Evolutionary conservation across 2,113 vertebrate genomes (phyloP).

Genomic region (Cololabis saira): DNA sequence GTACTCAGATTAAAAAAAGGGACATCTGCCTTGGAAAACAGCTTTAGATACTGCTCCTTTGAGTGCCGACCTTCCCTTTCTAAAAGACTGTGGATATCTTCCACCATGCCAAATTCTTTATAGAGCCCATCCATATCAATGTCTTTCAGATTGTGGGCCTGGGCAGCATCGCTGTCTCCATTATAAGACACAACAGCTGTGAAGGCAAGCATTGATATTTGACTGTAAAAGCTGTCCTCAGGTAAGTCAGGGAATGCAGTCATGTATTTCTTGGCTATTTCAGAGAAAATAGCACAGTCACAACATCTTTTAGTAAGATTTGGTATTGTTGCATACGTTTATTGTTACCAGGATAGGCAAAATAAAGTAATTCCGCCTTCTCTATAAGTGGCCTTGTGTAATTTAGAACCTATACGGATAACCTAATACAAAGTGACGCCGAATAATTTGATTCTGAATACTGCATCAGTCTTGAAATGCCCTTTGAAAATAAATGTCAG

Average conservation of each 20-base stretch:
- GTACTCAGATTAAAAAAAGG: not conserved
- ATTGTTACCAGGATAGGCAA: not conserved
- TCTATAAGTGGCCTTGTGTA: not conserved
- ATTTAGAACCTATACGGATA: too few relatives aligned
- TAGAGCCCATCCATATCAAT: not conserved
- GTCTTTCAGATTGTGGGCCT: not conserved
- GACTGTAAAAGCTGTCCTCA: not conserved
- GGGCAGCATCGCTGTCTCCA: not conserved
- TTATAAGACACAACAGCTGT: not conserved
- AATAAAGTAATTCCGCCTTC: not conserved
- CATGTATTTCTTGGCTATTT: not conserved
- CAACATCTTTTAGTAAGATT: too few relatives aligned
- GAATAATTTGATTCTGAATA: not conserved
- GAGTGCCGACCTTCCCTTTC: not conserved
- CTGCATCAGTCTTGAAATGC: not conserved
- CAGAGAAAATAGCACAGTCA: not conserved
- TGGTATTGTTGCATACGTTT: not conserved
- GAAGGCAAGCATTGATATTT: not conserved
- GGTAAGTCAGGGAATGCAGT: not conserved
- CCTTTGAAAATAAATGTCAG: not conserved
- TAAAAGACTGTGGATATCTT: not conserved
- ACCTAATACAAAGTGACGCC: too few relatives aligned
- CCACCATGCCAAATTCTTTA: not conserved
- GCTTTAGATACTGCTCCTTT: not conserved
- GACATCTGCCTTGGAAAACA: constrained; percentile 3